Evolutionary conservation across 2,797 vertebrate species (phyloP).

Genomic region (Pangasius mekongensis): DNA sequence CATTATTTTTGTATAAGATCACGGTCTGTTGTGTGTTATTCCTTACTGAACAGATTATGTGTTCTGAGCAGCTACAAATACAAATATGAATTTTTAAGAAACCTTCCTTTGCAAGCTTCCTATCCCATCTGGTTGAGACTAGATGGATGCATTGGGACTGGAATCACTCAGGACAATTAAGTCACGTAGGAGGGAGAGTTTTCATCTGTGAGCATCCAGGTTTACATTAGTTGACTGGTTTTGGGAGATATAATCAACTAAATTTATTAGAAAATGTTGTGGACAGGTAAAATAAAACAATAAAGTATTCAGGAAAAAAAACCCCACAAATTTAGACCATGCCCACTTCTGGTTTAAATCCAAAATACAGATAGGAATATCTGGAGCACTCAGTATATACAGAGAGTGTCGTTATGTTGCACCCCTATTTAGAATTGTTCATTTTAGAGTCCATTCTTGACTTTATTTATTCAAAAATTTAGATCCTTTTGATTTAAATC

Average conservation of each 20-base stretch:
- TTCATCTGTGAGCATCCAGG: neutral
- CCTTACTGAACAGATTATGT: neutral
- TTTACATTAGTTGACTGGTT: neutral
- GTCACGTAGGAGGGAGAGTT: neutral
- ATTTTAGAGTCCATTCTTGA: neutral
- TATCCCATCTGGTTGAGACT: neutral
- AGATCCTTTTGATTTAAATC: neutral
- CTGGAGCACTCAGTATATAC: neutral
- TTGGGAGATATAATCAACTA: neutral
- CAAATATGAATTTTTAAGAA: neutral
- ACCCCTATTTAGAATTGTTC: neutral
- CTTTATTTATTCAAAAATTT: neutral
- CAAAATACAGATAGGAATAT: neutral
- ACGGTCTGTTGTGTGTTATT: neutral
- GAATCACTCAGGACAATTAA: neutral
- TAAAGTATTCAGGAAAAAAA: neutral
- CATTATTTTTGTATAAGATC: no score
- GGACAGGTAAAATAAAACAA: neutral
- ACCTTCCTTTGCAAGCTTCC: neutral
- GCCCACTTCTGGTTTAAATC: neutral
- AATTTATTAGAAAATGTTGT: no score
- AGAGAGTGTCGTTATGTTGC: neutral
- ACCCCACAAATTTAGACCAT: neutral
- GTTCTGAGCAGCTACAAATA: neutral
- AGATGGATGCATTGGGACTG: neutral